Percentiles rank a stretch among this genome's conserved stretches.
Conservation (phyloP, 2,113 vertebrate genomes). For the Larimichthys polyactis region DNA sequence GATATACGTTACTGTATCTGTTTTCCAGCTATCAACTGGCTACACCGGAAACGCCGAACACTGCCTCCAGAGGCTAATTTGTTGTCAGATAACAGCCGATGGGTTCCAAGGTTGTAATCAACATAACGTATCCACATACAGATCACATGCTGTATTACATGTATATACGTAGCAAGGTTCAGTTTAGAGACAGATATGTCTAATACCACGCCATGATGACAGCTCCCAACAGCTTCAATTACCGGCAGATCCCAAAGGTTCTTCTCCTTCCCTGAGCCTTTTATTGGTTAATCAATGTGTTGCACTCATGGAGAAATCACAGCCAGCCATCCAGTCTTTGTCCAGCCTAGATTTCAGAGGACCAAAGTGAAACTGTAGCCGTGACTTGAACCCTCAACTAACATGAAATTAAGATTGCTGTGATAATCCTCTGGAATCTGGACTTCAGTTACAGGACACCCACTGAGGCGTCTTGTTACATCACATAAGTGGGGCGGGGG, state of each 20-base stretch:
- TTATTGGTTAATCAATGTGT: constrained; percentile 56
- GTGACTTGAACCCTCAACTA: neutral
- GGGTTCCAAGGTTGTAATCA: too few relatives aligned
- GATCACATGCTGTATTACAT: neutral
- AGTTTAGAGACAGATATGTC: neutral
- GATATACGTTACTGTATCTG: too few relatives aligned
- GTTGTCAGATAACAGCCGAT: too few relatives aligned
- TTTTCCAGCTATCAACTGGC: too few relatives aligned
- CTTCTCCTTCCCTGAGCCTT: constrained; percentile 7
- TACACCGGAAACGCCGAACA: too few relatives aligned
- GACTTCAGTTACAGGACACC: constrained; percentile 53
- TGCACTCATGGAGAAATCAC: constrained; percentile 21
- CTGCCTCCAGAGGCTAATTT: too few relatives aligned
- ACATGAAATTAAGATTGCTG: constrained; percentile 53
- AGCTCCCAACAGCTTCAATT: constrained; percentile 11
- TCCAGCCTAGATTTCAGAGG: constrained; percentile 20
- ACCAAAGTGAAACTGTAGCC: neutral
- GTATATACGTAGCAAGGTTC: neutral
- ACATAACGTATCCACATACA: neutral
- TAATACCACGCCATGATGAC: neutral
- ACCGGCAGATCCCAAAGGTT: constrained; percentile 19
- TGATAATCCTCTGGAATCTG: constrained; percentile 69
- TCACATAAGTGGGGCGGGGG: constrained; percentile 17
- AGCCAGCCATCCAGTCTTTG: neutral
- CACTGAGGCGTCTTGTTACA: constrained; percentile 31